Conservation (phyloP, 2,888 invertebrate genomes). For the Laspeyria flexula region DNA sequence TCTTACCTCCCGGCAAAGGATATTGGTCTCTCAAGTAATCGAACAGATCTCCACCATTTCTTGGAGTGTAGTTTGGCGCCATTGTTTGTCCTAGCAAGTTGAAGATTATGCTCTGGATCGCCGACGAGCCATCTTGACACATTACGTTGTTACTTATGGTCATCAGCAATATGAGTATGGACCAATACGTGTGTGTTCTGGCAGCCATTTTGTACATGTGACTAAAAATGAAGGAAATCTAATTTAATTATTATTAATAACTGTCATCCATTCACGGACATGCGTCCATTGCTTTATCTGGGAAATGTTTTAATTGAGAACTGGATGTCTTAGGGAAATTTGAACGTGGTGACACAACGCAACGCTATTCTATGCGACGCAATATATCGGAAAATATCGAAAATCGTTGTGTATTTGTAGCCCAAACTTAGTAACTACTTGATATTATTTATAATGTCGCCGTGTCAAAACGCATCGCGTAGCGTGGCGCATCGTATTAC, state of each 20-base stretch:
- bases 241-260: neutral
- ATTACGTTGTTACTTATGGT: conserved; percentile 17
- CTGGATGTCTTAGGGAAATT: too few relatives aligned
- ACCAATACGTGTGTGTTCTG: conserved; percentile 7
- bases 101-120: conserved; percentile 42
- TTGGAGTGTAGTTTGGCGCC: conserved; percentile 45
- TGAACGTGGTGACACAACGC: too few relatives aligned
- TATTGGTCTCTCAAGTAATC: conserved; percentile 55
- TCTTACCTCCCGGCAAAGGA: conserved; percentile 55
- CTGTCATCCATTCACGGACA: too few relatives aligned
- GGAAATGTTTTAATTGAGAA: too few relatives aligned
- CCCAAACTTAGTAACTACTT: too few relatives aligned
- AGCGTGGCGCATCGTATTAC: too few relatives aligned
- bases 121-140: conserved; percentile 33
- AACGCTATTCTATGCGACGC: too few relatives aligned
- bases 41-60: conserved; percentile 45
- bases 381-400: too few relatives aligned
- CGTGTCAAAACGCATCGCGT: too few relatives aligned
- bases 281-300: too few relatives aligned
- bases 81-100: conserved; percentile 44
- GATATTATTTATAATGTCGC: too few relatives aligned
- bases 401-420: too few relatives aligned
- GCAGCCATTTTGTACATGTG: conserved; percentile 5
- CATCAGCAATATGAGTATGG: conserved; percentile 1
- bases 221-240: neutral